A percentile compares a stretch with the other conserved stretches of the same genome.
These are phyloP conservation scores for Lanistes nyassanus DNA, from an alignment of 1,140 invertebrate species.

Conservation along the genomic window DNA sequence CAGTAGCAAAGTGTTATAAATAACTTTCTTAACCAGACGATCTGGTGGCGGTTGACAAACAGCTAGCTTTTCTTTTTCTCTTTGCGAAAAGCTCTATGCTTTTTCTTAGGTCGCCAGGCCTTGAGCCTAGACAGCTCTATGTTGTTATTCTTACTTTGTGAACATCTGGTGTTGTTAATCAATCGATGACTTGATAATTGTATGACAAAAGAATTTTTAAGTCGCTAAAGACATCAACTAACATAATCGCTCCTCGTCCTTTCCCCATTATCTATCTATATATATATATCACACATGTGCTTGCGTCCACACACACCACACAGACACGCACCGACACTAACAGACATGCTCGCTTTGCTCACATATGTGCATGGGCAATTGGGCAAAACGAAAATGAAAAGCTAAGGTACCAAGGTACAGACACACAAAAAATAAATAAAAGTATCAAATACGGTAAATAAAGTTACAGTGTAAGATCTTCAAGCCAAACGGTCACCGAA, in stretches of 20 bases:
- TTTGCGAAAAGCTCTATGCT: no score
- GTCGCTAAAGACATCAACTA: constrained; percentile 71
- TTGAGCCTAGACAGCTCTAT: not conserved
- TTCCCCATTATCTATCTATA: not conserved
- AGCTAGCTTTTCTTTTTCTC: no score
- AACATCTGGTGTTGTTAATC: constrained; percentile 83
- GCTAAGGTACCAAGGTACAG: not conserved
- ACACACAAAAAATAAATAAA: not conserved
- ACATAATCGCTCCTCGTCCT: not conserved
- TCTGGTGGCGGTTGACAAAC: no score
- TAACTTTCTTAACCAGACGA: no score
- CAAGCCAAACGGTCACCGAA: not conserved
- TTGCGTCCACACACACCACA: constrained; percentile 5
- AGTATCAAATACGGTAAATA: not conserved
- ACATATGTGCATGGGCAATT: not conserved
- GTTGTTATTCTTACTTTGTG: not conserved
- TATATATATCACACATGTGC: not conserved
- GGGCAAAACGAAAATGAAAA: not conserved
- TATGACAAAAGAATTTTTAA: constrained; percentile 93
- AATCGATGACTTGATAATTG: constrained; percentile 95
- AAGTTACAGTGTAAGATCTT: not conserved
- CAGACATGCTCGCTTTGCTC: not conserved
- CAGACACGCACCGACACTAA: not conserved
- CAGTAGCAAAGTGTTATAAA: no score
- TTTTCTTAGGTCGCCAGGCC: no score